Conservation (phyloP, 2,797 vertebrate species). For the Falco columbarius region DNA sequence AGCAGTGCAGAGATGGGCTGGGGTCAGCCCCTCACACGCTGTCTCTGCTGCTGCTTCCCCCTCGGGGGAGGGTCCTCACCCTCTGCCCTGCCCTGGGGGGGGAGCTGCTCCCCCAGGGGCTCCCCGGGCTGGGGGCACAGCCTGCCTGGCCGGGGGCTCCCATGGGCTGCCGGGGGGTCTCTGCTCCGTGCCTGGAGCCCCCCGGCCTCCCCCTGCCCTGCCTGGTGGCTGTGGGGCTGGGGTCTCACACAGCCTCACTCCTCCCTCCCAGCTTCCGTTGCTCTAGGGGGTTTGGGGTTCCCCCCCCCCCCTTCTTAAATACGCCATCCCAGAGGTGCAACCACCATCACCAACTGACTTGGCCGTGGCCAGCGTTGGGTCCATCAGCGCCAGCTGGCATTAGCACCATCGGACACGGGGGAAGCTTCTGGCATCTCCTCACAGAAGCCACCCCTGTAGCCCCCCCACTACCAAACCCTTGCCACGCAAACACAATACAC, state of each 20-base stretch:
- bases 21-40: fast-evolving
- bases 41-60: background rate
- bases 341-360: fast-evolving
- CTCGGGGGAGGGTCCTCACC: background rate
- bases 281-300: too few species aligned
- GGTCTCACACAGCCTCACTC: too few species aligned
- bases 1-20: fast-evolving
- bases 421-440: background rate
- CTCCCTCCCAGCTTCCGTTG: too few species aligned
- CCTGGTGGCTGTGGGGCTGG: too few species aligned
- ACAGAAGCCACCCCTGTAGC: background rate
- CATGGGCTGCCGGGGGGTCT: too few species aligned
- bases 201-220: too few species aligned
- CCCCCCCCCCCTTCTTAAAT: background rate
- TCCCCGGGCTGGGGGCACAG: too few species aligned
- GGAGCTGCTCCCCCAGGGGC: too few species aligned
- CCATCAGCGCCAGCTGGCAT: background rate
- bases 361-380: fast-evolving
- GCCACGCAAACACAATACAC: background rate
- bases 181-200: too few species aligned
- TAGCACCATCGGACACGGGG: too few species aligned
- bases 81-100: background rate
- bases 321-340: background rate
- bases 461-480: too few species aligned
- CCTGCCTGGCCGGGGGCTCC: too few species aligned